Conservation (phyloP, 2,113 vertebrate species). For the Pituophis catenifer region DNA sequence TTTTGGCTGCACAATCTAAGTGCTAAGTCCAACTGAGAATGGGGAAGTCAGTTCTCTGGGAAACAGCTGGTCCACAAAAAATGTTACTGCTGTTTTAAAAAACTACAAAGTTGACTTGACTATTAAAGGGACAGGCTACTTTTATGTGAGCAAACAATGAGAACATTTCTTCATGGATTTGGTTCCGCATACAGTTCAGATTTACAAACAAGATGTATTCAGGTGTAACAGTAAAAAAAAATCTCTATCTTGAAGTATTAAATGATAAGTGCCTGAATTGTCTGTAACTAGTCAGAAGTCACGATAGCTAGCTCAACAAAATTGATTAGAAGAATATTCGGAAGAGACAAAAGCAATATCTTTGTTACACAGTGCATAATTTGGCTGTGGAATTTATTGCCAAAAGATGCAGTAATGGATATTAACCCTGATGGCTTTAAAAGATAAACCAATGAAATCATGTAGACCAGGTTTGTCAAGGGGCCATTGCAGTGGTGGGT, state of each 20-base stretch:
- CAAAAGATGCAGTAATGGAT: not conserved
- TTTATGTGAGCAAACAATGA: not conserved
- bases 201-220: not conserved
- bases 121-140: not conserved
- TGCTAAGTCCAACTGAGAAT: conserved; percentile 58
- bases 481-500: not conserved
- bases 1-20: conserved; percentile 62
- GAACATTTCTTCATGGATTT: not conserved
- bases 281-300: not conserved
- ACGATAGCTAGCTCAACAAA: not conserved
- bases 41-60: conserved; percentile 34
- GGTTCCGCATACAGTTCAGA: not conserved
- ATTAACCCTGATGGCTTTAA: not conserved
- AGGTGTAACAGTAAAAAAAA: not conserved
- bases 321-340: not conserved
- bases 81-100: conserved; percentile 45
- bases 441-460: not conserved
- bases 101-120: conserved; percentile 23
- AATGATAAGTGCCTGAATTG: not conserved
- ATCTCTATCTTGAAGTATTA: not conserved
- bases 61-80: conserved; percentile 22
- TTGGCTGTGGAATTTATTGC: not conserved
- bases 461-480: not conserved
- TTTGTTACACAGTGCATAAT: not conserved
- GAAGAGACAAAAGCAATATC: not conserved